Conservation (phyloP, 2,888 invertebrate genomes). For the Agonopterix arenella region DNA sequence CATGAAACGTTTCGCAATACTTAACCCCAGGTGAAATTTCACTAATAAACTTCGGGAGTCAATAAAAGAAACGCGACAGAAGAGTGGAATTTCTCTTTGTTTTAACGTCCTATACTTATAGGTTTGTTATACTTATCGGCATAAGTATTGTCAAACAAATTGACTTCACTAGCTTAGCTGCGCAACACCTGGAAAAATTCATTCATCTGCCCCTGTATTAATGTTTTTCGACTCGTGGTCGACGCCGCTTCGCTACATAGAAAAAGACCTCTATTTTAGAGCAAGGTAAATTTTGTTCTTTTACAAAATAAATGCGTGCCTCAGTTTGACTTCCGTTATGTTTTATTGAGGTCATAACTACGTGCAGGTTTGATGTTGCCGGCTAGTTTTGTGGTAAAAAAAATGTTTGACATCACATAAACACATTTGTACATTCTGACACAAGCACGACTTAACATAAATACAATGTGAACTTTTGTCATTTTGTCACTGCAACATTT, state of each 20-base stretch:
- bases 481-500: no score
- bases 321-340: no score
- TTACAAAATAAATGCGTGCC: not conserved
- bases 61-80: constrained; percentile 63
- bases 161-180: not conserved
- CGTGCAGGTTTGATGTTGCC: no score
- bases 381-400: no score
- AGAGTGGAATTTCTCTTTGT: constrained; percentile 47
- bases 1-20: constrained; percentile 13
- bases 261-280: not conserved
- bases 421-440: no score
- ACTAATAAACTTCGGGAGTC: constrained; percentile 63
- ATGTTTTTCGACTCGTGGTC: not conserved
- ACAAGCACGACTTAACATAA: no score
- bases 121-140: not conserved
- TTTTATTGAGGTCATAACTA: no score
- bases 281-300: not conserved
- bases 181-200: no score
- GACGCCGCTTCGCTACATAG: not conserved
- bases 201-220: not conserved
- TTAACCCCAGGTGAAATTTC: constrained; percentile 45
- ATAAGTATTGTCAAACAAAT: not conserved
- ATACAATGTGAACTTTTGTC: no score
- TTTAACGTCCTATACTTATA: constrained; percentile 24
- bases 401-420: no score